Evolutionary conservation across 1,140 invertebrate genomes (phyloP), one percentile per base, ranked within the genome.

Genomic region (Oryctes rhinoceros): DNA sequence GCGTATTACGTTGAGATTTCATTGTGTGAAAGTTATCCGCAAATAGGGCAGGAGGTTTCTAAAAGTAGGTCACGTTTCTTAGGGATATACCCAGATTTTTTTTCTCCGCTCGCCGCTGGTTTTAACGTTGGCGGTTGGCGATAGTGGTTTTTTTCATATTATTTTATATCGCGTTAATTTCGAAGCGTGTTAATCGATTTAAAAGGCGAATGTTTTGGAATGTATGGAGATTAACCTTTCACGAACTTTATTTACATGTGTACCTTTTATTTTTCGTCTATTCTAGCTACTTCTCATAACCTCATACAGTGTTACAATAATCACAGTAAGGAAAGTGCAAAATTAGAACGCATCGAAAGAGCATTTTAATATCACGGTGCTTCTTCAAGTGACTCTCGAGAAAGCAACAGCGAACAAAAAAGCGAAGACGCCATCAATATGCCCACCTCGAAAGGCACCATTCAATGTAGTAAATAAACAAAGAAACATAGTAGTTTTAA

Each of bases 51-150:
- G 49, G 35, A 71, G 65, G 65, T 71, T 71, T 15, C 24, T 30
- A 76, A 62, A 80, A 80, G 79, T 80, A 76, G 79, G 79, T 80
- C 79, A 80, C 65, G 62, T 75, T 49, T 75, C 24, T 76, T 37
- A 74, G 79, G 79, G 53, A 76, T 76, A 67, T 76, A 39, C 65
- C 65, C 18, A 76, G 39, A 76, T 39, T 76, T 76, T 80, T 80
- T 80, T 76, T 79, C 59, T 79, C 30, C 30, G 18, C 62, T 37
- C 20, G 10, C n/a, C 24, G 24, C 24, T 67, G n/a, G n/a, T 49
- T 49, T 49, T 49, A 10, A 10, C 48, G 48, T 49, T 49, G 10
- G 5, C 2, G n/a, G 62, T 74, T 80, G 79, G 79, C 39, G 30
- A 48, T 39, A 75, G 48, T 80, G 79, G 18, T 49, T 71, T 76